Evolutionary conservation across 2,888 invertebrate genomes (phyloP).

Genomic region (Machimus atricapillus): DNA sequence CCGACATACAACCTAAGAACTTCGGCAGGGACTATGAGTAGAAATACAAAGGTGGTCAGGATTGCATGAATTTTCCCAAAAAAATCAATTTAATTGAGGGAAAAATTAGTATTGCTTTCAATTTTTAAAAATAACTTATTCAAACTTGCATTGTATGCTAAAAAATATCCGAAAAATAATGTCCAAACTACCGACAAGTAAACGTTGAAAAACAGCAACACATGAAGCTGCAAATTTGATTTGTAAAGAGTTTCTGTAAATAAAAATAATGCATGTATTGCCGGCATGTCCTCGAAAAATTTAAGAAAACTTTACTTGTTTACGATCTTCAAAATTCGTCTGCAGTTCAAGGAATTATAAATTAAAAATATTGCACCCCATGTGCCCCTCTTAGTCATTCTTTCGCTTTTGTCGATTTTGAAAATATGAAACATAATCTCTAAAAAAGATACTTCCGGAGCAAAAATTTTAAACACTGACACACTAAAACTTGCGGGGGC

Average conservation of each 20-base stretch:
- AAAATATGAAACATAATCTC: no score
- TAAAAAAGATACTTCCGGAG: no score
- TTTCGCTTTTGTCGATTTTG: not conserved
- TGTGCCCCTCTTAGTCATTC: not conserved
- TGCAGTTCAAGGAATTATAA: not conserved
- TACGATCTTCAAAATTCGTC: not conserved
- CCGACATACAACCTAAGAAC: conserved; percentile 81
- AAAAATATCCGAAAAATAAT: conserved; percentile 53
- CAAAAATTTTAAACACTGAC: no score
- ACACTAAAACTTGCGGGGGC: no score
- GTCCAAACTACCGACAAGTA: conserved; percentile 78
- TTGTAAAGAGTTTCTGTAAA: conserved; percentile 52
- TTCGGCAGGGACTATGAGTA: conserved; percentile 75
- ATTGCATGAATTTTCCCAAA: conserved; percentile 53
- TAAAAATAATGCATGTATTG: not conserved
- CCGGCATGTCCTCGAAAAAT: not conserved
- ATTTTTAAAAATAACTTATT: not conserved
- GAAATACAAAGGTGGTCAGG: conserved; percentile 54
- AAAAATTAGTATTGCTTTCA: not conserved
- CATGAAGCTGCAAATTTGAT: conserved; percentile 75
- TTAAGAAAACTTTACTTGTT: not conserved
- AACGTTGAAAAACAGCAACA: conserved; percentile 83
- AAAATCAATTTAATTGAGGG: conserved; percentile 50
- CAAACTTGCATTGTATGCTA: conserved; percentile 54
- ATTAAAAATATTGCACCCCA: not conserved